phyloP scores from a whole-genome alignment of 2,113 vertebrate genomes.

The Pseudonaja textilis region DNA sequence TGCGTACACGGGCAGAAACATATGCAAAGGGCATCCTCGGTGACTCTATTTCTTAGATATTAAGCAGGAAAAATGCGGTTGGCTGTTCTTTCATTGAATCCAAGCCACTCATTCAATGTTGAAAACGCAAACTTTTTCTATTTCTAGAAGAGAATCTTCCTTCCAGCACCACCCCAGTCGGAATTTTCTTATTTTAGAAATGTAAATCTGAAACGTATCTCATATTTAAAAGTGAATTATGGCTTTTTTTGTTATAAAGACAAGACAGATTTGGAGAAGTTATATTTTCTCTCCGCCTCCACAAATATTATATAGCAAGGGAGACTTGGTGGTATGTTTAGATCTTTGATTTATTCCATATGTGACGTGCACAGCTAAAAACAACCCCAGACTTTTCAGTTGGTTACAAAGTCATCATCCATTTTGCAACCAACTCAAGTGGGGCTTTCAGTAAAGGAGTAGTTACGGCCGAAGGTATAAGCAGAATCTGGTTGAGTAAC shows the following conservation, averaged over 20 bases:
- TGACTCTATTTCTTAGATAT: neutral
- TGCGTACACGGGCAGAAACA: neutral
- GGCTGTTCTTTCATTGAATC: neutral
- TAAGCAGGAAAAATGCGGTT: neutral
- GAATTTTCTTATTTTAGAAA: neutral
- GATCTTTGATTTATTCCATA: conserved; percentile 72
- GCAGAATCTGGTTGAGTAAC: neutral
- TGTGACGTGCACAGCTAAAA: conserved; percentile 58
- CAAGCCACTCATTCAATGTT: neutral
- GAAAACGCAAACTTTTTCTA: neutral
- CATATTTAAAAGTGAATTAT: conserved; percentile 32
- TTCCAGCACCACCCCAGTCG: neutral
- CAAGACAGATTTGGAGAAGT: neutral
- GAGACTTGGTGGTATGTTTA: conserved; percentile 69
- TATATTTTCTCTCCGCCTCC: conserved; percentile 41
- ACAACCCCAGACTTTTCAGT: conserved; percentile 15
- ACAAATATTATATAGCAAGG: conserved; percentile 27
- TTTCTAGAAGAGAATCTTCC: neutral
- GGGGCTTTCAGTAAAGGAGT: neutral
- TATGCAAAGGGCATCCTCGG: neutral
- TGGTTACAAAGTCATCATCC: conserved; percentile 16
- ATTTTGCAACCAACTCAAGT: conserved; percentile 8
- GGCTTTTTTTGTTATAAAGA: conserved; percentile 43
- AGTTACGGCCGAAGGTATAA: neutral
- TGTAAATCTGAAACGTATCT: neutral